phyloP scores from a whole-genome alignment of 2,113 vertebrate species.

The Salvelinus sp. region DNA sequence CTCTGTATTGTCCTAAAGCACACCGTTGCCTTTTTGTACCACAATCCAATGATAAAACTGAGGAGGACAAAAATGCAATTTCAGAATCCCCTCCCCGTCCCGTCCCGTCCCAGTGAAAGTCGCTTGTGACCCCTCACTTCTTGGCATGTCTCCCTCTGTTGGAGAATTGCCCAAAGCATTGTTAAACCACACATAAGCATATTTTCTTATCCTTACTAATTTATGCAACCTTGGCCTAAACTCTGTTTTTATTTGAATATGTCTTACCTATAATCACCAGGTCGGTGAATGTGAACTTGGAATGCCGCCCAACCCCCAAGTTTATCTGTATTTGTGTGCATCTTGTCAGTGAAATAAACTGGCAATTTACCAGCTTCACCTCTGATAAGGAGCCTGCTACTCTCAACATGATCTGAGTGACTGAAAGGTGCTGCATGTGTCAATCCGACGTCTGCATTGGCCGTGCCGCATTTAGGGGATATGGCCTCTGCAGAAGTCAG shows the following conservation, averaged over 20 bases:
- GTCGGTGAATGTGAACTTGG: slow-evolving; percentile 19
- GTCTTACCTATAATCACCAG: neutral
- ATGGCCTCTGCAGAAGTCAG: too few species aligned
- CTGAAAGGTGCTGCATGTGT: too few species aligned
- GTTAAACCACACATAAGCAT: slow-evolving; percentile 1
- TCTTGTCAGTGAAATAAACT: slow-evolving; percentile 20
- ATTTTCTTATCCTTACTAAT: neutral
- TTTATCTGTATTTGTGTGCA: slow-evolving; percentile 10
- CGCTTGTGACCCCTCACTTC: neutral
- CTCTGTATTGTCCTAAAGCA: neutral
- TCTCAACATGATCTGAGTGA: too few species aligned
- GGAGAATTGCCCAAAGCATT: neutral
- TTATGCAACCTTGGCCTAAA: slow-evolving; percentile 1
- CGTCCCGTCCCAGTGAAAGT: too few species aligned
- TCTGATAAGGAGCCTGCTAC: neutral
- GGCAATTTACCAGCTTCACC: neutral
- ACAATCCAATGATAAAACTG: too few species aligned
- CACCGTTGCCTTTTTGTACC: too few species aligned
- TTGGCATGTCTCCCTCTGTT: neutral
- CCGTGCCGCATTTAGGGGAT: too few species aligned
- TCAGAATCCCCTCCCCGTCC: too few species aligned
- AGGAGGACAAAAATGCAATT: too few species aligned
- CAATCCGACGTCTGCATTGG: too few species aligned
- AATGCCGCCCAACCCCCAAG: slow-evolving; percentile 10
- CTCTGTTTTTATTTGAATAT: neutral